phyloP scores from a whole-genome alignment of 2,888 invertebrate genomes.

The Glyphotaelius pellucidus region DNA sequence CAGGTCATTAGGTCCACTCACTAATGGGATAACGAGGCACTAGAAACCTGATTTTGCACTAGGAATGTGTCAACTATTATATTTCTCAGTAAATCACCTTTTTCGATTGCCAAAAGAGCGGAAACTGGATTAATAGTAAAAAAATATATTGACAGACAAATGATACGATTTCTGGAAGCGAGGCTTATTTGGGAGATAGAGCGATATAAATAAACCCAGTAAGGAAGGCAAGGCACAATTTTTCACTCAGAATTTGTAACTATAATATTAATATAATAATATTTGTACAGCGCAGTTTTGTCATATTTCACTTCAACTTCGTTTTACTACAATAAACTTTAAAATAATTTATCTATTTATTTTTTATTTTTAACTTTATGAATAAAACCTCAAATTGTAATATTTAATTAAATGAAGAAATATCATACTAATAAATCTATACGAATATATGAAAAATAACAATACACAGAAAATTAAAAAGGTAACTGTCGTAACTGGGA shows the following conservation, averaged over 20 bases:
- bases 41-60: constrained; percentile 11
- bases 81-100: constrained; percentile 30
- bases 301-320: too few relatives aligned
- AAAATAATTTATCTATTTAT: too few relatives aligned
- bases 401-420: too few relatives aligned
- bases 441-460: too few relatives aligned
- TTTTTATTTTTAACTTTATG: too few relatives aligned
- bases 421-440: too few relatives aligned
- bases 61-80: constrained; percentile 30
- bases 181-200: not conserved
- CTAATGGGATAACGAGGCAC: not conserved
- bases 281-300: too few relatives aligned
- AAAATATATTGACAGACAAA: not conserved
- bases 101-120: constrained; percentile 19
- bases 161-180: not conserved
- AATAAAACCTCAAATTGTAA: too few relatives aligned
- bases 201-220: not conserved
- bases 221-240: not conserved
- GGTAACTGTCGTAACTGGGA: too few relatives aligned
- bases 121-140: not conserved
- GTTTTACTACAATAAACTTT: too few relatives aligned
- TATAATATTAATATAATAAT: too few relatives aligned
- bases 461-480: too few relatives aligned
- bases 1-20: constrained; percentile 18
- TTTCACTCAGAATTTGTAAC: constrained; percentile 17